Conservation (phyloP, 2,797 vertebrate species). For the Propithecus perrieri region DNA sequence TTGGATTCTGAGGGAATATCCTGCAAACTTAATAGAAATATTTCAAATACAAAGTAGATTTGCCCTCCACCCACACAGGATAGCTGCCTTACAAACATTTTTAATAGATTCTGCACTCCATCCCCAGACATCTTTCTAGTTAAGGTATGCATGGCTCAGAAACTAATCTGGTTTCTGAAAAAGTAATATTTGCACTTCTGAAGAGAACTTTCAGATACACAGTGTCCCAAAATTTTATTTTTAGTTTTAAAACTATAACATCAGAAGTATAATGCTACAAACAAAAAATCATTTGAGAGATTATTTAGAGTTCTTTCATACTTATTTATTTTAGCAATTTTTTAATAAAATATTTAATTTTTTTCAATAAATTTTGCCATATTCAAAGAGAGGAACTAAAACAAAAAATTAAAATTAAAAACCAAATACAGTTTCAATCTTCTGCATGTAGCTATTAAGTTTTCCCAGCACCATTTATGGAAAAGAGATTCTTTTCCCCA, state of each 20-base stretch:
- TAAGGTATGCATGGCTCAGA: not conserved
- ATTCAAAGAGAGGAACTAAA: not conserved
- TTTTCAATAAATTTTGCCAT: not conserved
- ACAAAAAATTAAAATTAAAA: not conserved
- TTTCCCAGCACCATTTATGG: too few species aligned
- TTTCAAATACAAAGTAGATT: not conserved
- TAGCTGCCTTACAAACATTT: not conserved
- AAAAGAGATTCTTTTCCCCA: too few species aligned
- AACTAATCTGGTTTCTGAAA: not conserved
- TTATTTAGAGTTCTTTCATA: not conserved
- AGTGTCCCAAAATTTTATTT: not conserved
- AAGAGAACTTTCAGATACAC: not conserved
- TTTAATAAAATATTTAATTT: not conserved
- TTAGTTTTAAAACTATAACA: not conserved
- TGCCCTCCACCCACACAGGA: not conserved
- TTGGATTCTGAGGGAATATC: not conserved
- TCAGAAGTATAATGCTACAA: not conserved
- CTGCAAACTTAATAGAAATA: not conserved
- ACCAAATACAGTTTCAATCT: not conserved
- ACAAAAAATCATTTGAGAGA: not conserved
- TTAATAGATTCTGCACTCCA: not conserved
- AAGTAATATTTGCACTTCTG: not conserved
- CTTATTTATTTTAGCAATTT: not conserved
- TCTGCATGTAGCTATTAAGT: too few species aligned
- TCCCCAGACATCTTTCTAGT: not conserved